Evolutionary conservation across 2,888 invertebrate genomes (phyloP), one percentile per base, ranked within the genome.

Genomic region (Chydorus sphaericus): DNA sequence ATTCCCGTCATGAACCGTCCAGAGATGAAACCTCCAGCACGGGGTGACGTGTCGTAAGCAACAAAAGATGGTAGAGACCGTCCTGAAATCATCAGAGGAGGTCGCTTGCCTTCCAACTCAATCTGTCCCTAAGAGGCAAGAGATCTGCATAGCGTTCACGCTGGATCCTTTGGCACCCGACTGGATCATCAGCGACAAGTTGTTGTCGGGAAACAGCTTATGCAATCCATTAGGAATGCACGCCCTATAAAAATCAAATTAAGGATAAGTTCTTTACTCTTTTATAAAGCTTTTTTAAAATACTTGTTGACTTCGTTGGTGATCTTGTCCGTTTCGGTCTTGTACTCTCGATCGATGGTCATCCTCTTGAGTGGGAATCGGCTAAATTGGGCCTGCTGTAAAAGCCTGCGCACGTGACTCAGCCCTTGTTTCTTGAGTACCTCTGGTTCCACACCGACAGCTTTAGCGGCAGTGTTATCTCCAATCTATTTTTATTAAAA

Each of bases 131-230:
- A 99, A 75, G 33, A 94, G 75, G 70, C 94, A 94, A 0, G 97
- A 97, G 65, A 99, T 99, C 73, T 98, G 94, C 88, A 93, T 91
- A 63, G 91, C 88, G 68, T 97, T 97, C 0, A 96, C 97, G 55
- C 87, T 84, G 0, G 94, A 91, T n/a, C 96, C 98, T 71, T 99
- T 99, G 1, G 98, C 98, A 59, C 98, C 98, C 18, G 97, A 93
- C 65, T 90, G 82, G 0, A 98, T 94, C 96, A 99, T 97, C 62
- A 98, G 70, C 68, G 97, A 96, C n/a, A 99, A 77, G 72, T 94
- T 94, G 69, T 99, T 99, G 18, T 80, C 72, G 0, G 98, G 97
- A 67, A 98, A 98, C 63, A 83, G 80, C 60, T 83, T 81, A 7
- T 90, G 71, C 39, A 99, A 74, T 2, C 96, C 96, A 58, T 77